Evolutionary conservation across 2,113 vertebrate genomes (phyloP).

Genomic region (Bungarus multicinctus): DNA sequence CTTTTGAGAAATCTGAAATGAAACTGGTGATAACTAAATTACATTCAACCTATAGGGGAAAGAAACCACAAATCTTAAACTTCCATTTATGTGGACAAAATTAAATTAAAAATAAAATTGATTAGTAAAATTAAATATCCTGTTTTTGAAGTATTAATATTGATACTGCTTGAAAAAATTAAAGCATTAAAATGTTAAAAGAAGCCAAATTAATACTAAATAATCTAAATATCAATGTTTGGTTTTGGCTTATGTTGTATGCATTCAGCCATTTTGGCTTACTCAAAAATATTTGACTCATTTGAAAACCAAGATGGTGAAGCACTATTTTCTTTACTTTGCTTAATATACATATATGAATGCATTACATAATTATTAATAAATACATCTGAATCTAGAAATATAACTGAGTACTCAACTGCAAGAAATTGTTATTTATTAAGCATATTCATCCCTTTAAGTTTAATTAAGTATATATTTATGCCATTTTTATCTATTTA

Average conservation of each 20-base stretch:
- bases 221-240: neutral
- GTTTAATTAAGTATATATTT: neutral
- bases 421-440: neutral
- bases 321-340: neutral
- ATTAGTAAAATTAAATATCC: neutral
- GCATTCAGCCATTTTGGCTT: neutral
- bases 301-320: neutral
- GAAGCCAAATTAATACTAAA: neutral
- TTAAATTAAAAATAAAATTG: neutral
- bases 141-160: neutral
- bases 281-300: neutral
- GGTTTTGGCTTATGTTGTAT: neutral
- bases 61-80: neutral
- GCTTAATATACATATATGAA: neutral
- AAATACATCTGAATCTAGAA: neutral
- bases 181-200: neutral
- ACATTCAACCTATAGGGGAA: neutral
- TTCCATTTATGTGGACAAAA: neutral
- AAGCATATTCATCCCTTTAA: neutral
- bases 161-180: neutral
- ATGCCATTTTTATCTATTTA: neutral
- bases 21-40: neutral
- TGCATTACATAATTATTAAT: neutral
- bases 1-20: neutral
- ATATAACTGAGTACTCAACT: neutral